phyloP scores from a whole-genome alignment of 2,888 invertebrate genomes.

The Drosophila nr. medialis region DNA sequence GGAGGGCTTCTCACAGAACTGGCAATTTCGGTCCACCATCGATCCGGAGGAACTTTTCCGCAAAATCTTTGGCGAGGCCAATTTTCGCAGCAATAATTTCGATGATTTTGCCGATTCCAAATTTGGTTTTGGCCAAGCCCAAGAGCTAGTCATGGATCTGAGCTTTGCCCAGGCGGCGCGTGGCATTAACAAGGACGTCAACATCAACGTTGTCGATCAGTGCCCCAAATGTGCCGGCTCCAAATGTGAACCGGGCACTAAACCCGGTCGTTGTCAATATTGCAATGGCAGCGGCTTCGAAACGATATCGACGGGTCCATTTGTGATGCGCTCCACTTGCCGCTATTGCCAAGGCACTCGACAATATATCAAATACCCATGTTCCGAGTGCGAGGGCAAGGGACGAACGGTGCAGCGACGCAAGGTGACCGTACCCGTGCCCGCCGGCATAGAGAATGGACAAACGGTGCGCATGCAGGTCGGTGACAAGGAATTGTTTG shows the following conservation, averaged over 20 bases:
- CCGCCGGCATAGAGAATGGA: conserved; percentile 98
- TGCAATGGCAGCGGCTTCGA: conserved; percentile 99
- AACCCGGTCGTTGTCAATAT: conserved; percentile 93
- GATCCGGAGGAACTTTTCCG: conserved; percentile 99
- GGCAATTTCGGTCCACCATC: conserved; percentile 94
- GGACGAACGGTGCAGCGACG: conserved; percentile 95
- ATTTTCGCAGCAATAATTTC: conserved; percentile 88
- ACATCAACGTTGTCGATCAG: conserved; percentile 95
- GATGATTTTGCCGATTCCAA: conserved; percentile 95
- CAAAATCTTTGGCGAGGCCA: conserved; percentile 96
- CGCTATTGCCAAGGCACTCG: conserved; percentile 95
- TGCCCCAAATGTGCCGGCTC: conserved; percentile 95
- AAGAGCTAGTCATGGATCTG: conserved; percentile 96
- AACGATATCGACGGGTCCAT: conserved; percentile 95
- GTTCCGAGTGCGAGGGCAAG: conserved; percentile 96
- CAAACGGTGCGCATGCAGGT: conserved; percentile 98
- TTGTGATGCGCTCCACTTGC: conserved; percentile 98
- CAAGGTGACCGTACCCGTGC: conserved; percentile 96
- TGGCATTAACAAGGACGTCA: conserved; percentile 97
- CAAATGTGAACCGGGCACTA: conserved; percentile 96
- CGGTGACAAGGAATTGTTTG: conserved; percentile 95
- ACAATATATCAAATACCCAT: conserved; percentile 95
- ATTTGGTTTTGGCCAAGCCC: conserved; percentile 95
- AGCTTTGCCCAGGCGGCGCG: conserved; percentile 97
- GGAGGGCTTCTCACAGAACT: conserved; percentile 89